Base-by-base conservation (phyloP, 2,888 invertebrate species). In the Arge pagana region DNA sequence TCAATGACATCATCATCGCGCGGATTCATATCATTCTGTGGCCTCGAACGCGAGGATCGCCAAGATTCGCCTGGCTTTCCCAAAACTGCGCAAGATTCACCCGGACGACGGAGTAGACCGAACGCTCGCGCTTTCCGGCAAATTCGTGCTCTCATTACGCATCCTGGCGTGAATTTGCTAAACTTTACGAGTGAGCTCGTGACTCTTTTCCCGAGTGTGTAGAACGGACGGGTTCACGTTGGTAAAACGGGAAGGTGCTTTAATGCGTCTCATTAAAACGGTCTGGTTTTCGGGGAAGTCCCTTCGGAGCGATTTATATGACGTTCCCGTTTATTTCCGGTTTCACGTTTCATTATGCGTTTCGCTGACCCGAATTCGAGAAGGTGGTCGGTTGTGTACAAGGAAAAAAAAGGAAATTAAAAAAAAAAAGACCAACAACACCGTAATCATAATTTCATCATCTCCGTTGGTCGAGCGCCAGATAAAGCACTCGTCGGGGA, bases 131-230 rank as follows among this genome's bases (percentile, higher is more conserved):
- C 24, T 23, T 35, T 40, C 40, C 26, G 50, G 43, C 43, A 43
- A 42, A 50, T 50, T 50, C 43, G 35, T 24, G 33, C 33, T 19
- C 43, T 43, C 35, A 50, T 50, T 50, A 18, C 40, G 50, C 50
- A 41, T 33, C 19, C 31, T 18, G 16, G 10, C 31, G 41, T 18
- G 24, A 50, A 50, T 23, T 41, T 31, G 30, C 24, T 24, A 28
- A 23, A 42, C 31, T 33, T 48, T 49, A 49, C 49, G 40, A 40
- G 13, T 21, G 13, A 21, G 26, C 40, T 40, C 49, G 21, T 30
- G 39, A 40, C 39, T 40, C 49, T 28, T 30, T 16, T 21, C 19
- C 3, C 21, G 37, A 23, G 13, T 8, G 21, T 19, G 21, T 21
- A 37, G 37, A 37, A 21, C 4, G 11, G 21, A 10, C 19, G 37